Evolutionary conservation across 2,797 vertebrate genomes (phyloP), one percentile per base, ranked within the genome.

Genomic region (Loris lydekkerianus): DNA sequence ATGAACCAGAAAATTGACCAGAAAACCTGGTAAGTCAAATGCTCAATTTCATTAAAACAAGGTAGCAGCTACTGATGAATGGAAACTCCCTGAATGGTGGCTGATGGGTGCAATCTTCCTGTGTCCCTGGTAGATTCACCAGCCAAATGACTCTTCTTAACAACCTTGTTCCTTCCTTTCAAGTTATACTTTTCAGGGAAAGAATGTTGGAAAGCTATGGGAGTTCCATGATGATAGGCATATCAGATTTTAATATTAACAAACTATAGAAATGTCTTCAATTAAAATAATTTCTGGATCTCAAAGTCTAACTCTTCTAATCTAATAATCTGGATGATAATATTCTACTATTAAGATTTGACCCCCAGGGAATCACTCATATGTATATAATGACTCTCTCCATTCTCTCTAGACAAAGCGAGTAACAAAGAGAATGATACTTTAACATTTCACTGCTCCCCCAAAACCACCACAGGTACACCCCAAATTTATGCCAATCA

Each of bases 171-270:
- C n/a, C 43, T 60, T 82, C 63, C 27, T 61, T 76, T 84, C 72
- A 89, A 72, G 80, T 56, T 86, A 31, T 1, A 61, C n/a, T 95
- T 84, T 83, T 65, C 69, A n/a, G 27, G 53, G 58, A 91, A 80
- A 84, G 49, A 69, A 43, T 29, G 10, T 43, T 34, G 17, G 70
- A 58, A 89, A 94, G 49, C n/a, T 72, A 2, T 27, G 69, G 65
- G 34, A 2, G 21, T 23, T 73, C 88, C 53, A 14, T 86, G 40
- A 82, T 83, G 53, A 46, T 82, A 11, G 6, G 7, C 46, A 70
- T 75, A 94, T 63, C 83, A 63, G 14, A 78, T 67, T 56, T 82
- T 87, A 58, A 90, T 40, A 15, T 90, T 73, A 82, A 34, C 9
- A 85, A 73, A 37, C 8, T 49, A 76, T 49, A n/a, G 34, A 86